Percentiles rank a stretch among this genome's conserved stretches.
phyloP scores from a whole-genome alignment of 2,113 vertebrate genomes.

The Pampusana beccarii region DNA sequence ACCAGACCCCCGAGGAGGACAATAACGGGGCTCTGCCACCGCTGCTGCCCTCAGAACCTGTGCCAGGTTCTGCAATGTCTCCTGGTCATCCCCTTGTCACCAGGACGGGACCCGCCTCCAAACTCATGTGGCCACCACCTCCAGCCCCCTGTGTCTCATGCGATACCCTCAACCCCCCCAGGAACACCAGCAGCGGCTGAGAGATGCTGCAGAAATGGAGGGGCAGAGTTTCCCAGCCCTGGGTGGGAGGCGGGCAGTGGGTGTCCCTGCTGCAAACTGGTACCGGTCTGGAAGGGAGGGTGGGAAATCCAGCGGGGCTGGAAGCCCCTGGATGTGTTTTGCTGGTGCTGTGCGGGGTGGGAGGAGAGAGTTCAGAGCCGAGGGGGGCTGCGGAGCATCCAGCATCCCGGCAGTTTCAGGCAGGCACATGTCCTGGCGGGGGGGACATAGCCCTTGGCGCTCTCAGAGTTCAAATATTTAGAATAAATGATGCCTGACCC shows the following conservation, averaged over 20 bases:
- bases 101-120: not conserved
- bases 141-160: not conserved
- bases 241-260: not conserved
- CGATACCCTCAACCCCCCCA: accelerated
- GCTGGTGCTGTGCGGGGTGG: not conserved
- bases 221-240: not conserved
- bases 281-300: not conserved
- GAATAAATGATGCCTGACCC: slow-evolving; percentile 34
- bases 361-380: accelerated
- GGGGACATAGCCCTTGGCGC: not conserved
- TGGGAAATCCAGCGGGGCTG: not conserved
- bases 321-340: not conserved
- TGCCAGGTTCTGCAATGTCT: not conserved
- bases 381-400: not conserved
- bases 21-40: accelerated
- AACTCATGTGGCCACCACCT: not conserved
- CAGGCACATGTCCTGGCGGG: accelerated
- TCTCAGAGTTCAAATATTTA: not conserved
- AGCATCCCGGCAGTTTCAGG: not conserved
- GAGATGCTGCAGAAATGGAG: not conserved
- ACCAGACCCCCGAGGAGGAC: not conserved
- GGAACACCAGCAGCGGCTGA: not conserved
- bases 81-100: not conserved
- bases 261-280: not conserved
- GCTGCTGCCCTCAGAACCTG: not conserved